Evolutionary conservation across 2,797 vertebrate species (phyloP).

Genomic region (Ficedula albicollis): DNA sequence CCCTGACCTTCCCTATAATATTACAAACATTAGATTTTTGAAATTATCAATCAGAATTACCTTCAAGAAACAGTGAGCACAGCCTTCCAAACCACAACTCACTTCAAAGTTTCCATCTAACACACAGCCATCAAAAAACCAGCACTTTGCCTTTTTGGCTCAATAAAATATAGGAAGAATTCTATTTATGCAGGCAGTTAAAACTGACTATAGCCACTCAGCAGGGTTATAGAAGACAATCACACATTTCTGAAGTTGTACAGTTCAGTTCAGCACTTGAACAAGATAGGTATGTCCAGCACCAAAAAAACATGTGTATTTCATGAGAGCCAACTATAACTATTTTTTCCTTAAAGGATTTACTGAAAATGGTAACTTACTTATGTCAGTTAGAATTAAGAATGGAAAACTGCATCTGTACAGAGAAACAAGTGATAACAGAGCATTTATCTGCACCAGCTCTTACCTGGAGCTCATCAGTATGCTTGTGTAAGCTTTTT

Average conservation of each 20-base stretch:
- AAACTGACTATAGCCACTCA: neutral
- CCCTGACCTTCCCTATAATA: neutral
- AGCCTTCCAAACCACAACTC: neutral
- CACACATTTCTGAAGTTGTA: neutral
- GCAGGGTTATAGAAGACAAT: neutral
- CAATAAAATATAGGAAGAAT: neutral
- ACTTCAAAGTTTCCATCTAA: neutral
- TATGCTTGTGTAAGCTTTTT: constrained; percentile 80
- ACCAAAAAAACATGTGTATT: neutral
- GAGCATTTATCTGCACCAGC: neutral
- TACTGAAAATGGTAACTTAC: neutral
- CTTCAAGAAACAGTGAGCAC: neutral
- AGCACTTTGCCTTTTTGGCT: neutral
- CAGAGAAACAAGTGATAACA: neutral
- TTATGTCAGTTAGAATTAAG: neutral
- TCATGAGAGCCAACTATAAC: neutral
- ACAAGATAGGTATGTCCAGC: neutral
- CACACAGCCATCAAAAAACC: neutral
- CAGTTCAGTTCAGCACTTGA: neutral
- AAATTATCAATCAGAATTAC: neutral
- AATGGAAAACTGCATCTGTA: neutral
- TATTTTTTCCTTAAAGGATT: neutral
- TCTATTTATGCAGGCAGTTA: neutral
- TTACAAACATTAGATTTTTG: neutral
- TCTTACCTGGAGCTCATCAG: constrained; percentile 84